Conservation (phyloP, 2,797 vertebrate species). For the Smutsia gigantea region DNA sequence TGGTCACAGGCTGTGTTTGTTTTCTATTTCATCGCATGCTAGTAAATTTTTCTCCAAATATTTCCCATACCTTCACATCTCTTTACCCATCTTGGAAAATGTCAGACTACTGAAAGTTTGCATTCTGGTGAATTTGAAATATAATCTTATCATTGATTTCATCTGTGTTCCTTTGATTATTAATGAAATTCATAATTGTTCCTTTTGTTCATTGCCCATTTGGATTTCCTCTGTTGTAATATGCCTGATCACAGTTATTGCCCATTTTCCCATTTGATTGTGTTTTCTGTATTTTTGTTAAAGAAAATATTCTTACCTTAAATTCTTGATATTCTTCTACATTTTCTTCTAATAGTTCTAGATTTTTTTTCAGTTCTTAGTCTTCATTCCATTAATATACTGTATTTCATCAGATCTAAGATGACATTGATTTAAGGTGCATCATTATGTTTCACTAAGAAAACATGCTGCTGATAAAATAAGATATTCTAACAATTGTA, state of each 20-base stretch:
- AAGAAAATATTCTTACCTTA: not conserved
- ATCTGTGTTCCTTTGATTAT: not conserved
- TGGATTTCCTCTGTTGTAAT: not conserved
- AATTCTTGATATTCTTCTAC: not conserved
- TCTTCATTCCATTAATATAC: not conserved
- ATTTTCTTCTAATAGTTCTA: not conserved
- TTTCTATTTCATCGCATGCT: not conserved
- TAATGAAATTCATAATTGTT: not conserved
- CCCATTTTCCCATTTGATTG: not conserved
- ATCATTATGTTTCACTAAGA: too few relatives aligned
- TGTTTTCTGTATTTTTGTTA: not conserved
- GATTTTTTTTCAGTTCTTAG: not conserved
- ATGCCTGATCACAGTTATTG: not conserved
- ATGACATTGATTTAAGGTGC: too few relatives aligned
- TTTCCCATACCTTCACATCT: not conserved
- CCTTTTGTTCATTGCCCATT: not conserved
- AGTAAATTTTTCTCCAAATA: not conserved
- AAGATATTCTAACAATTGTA: not conserved
- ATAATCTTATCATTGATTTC: not conserved
- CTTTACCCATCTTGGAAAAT: not conserved
- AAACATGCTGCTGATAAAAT: too few relatives aligned
- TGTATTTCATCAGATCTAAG: too few relatives aligned
- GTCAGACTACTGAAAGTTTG: not conserved
- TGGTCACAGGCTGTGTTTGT: not conserved
- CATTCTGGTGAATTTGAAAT: not conserved